A percentile compares a stretch with the other conserved stretches of the same genome.
Conservation (phyloP, 1,140 invertebrate species). For the Drepana arcuata region DNA sequence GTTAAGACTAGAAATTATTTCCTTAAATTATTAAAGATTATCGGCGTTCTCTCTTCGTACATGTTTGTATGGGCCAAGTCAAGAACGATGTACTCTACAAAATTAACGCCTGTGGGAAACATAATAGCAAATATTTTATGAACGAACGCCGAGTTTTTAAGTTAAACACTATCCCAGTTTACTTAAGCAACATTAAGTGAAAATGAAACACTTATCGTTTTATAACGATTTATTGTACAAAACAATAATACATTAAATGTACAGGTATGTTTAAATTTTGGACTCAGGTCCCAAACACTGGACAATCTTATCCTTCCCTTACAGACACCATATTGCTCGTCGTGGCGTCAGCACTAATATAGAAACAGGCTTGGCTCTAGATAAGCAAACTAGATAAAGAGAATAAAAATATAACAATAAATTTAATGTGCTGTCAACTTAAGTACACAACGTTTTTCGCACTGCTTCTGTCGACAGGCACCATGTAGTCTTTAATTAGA, state of each 20-base stretch:
- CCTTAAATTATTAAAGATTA: too few species aligned
- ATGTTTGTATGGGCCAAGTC: too few species aligned
- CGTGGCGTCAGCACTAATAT: slow-evolving; percentile 68
- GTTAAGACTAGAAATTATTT: too few species aligned
- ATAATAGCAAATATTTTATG: too few species aligned
- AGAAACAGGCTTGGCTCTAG: slow-evolving; percentile 65
- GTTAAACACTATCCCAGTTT: too few species aligned
- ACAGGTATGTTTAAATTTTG: slow-evolving; percentile 73
- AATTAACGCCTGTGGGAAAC: too few species aligned
- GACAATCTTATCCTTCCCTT: slow-evolving; percentile 68
- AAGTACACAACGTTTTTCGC: slow-evolving; percentile 70
- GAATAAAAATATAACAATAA: slow-evolving; percentile 70
- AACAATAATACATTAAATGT: slow-evolving; percentile 75
- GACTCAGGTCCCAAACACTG: slow-evolving; percentile 68
- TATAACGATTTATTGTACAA: slow-evolving; percentile 74
- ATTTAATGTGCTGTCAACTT: slow-evolving; percentile 68
- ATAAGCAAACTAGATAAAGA: slow-evolving; percentile 68
- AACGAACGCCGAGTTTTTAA: too few species aligned
- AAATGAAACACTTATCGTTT: slow-evolving; percentile 57
- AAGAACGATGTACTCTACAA: too few species aligned
- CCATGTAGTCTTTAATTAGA: slow-evolving; percentile 69
- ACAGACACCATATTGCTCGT: slow-evolving; percentile 70
- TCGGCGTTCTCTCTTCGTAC: too few species aligned
- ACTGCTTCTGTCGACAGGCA: slow-evolving; percentile 69
- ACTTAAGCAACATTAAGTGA: too few species aligned